phyloP scores from a whole-genome alignment of 2,888 invertebrate species.

The Drosophila koepferae region DNA sequence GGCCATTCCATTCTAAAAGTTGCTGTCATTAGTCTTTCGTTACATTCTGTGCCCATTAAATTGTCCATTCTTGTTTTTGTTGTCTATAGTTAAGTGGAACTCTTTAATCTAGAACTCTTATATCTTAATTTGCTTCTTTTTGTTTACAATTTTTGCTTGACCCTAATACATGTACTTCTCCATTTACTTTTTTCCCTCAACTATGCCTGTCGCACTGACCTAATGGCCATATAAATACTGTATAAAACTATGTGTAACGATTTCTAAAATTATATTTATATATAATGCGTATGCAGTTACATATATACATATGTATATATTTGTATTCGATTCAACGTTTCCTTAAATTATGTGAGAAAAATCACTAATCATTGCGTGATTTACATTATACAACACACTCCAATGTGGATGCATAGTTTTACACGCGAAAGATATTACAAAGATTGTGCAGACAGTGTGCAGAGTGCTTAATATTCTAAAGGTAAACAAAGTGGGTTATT shows the following conservation, averaged over 20 bases:
- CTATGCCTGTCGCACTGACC: neutral
- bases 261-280: neutral
- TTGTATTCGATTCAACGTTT: neutral
- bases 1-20: slow-evolving; percentile 44
- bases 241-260: neutral
- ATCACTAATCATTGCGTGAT: slow-evolving; percentile 29
- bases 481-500: slow-evolving; percentile 38
- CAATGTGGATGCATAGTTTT: slow-evolving; percentile 1
- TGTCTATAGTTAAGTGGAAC: slow-evolving; percentile 15
- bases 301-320: neutral
- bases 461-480: neutral
- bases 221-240: neutral
- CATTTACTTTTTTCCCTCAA: slow-evolving; percentile 3
- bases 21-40: slow-evolving; percentile 70
- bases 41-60: slow-evolving; percentile 17
- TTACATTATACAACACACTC: slow-evolving; percentile 11
- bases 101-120: slow-evolving; percentile 14
- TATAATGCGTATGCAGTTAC: neutral
- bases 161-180: slow-evolving; percentile 39
- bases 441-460: neutral
- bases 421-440: slow-evolving; percentile 6
- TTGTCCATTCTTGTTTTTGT: slow-evolving; percentile 1
- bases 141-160: slow-evolving; percentile 20
- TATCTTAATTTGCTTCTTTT: slow-evolving; percentile 31
- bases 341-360: slow-evolving; percentile 9